Conservation (phyloP, 2,113 vertebrate genomes). For the Carollia perspicillata region DNA sequence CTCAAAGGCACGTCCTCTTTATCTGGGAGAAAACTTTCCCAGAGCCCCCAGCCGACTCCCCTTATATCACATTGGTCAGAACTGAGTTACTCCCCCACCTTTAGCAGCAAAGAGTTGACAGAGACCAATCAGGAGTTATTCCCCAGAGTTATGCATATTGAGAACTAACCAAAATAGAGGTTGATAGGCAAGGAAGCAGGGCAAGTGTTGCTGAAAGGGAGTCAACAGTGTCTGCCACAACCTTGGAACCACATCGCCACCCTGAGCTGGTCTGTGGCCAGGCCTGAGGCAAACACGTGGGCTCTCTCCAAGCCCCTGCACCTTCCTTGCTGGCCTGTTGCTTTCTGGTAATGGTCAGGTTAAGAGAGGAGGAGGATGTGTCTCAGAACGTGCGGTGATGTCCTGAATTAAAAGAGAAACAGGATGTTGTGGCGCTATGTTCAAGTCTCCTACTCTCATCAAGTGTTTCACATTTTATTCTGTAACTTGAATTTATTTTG, state of each 20-base stretch:
- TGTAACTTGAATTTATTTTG: conserved; percentile 30
- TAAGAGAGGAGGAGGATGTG: neutral
- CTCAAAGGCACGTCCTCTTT: neutral
- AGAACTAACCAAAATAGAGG: neutral
- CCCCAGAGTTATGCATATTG: neutral
- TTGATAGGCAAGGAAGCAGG: neutral
- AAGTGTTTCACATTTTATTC: neutral
- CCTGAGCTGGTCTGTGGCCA: neutral
- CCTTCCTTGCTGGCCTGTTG: neutral
- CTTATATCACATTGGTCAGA: neutral
- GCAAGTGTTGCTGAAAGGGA: neutral
- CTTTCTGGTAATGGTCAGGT: neutral
- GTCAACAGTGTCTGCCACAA: neutral
- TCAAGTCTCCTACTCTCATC: neutral
- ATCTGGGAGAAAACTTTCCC: neutral
- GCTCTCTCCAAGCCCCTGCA: neutral
- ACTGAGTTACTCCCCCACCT: neutral
- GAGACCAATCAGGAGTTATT: neutral
- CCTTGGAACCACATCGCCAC: neutral
- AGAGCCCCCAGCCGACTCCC: neutral
- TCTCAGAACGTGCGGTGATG: neutral
- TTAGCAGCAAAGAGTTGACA: neutral
- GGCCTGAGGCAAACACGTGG: neutral
- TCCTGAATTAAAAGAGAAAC: neutral
- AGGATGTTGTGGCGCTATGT: too few relatives aligned